A percentile compares a stretch with the other conserved stretches of the same genome.
These are phyloP conservation scores for Dyspetes luteomarginatus DNA, from an alignment of 2,888 invertebrate species.

Conservation along the genomic window DNA sequence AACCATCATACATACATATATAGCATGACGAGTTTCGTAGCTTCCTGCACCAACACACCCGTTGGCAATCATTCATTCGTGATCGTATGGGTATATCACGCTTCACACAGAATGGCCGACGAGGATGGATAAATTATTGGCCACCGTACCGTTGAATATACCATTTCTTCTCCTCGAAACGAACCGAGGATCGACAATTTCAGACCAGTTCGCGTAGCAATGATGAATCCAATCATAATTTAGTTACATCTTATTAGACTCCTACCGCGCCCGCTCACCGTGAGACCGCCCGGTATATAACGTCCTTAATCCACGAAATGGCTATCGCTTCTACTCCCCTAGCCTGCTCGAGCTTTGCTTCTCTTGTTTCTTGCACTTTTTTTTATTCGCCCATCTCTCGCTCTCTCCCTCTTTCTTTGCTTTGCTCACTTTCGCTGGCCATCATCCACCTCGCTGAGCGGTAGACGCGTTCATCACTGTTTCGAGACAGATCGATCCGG, in stretches of 20 bases:
- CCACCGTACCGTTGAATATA: constrained; percentile 70
- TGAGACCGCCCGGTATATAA: constrained; percentile 80
- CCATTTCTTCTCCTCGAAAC: constrained; percentile 51
- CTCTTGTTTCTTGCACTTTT: constrained; percentile 61
- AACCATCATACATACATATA: too few relatives aligned
- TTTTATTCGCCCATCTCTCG: constrained; percentile 1
- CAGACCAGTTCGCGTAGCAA: constrained; percentile 79
- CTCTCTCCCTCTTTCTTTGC: not conserved
- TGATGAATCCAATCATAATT: constrained; percentile 83
- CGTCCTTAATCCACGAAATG: constrained; percentile 81
- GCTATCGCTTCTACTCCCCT: constrained; percentile 71
- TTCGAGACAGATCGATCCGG: too few relatives aligned
- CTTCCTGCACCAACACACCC: too few relatives aligned
- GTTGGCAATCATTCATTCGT: constrained; percentile 80
- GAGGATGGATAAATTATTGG: constrained; percentile 78
- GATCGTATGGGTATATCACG: constrained; percentile 81
- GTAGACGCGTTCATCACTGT: too few relatives aligned
- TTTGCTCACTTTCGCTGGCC: not conserved
- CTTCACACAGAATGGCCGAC: constrained; percentile 77
- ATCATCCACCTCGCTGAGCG: too few relatives aligned
- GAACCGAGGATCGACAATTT: constrained; percentile 77
- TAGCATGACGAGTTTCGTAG: too few relatives aligned
- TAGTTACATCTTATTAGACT: constrained; percentile 83
- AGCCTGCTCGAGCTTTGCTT: constrained; percentile 58
- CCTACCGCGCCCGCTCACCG: constrained; percentile 81